Conservation (phyloP, 2,888 invertebrate species). For the Drosophila paracracens region DNA sequence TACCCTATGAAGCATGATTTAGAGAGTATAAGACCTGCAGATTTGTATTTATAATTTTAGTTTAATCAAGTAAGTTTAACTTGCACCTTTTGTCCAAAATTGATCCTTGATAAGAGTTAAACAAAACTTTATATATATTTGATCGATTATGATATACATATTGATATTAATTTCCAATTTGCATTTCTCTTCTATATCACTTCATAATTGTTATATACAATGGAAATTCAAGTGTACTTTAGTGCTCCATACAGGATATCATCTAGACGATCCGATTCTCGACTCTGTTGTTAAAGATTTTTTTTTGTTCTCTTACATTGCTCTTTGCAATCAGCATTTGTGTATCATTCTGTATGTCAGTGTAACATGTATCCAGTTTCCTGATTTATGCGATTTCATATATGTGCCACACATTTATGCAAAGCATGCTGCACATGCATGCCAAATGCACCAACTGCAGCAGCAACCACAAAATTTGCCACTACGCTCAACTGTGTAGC, state of each 20-base stretch:
- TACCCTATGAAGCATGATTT: neutral
- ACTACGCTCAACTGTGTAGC: constrained; percentile 55
- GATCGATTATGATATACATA: neutral
- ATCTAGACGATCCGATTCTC: neutral
- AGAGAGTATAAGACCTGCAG: neutral
- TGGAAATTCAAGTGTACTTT: neutral
- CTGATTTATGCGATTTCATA: constrained; percentile 74
- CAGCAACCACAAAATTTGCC: constrained; percentile 57
- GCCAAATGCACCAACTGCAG: constrained; percentile 16
- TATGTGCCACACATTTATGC: constrained; percentile 52
- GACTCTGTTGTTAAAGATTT: neutral
- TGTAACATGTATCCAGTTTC: constrained; percentile 51
- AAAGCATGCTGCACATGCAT: constrained; percentile 48
- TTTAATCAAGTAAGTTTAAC: neutral
- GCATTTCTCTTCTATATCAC: neutral
- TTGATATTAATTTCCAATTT: neutral
- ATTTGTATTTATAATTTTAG: neutral
- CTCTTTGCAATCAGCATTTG: constrained; percentile 50
- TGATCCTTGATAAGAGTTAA: neutral
- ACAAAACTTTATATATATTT: neutral
- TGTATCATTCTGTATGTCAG: constrained; percentile 48
- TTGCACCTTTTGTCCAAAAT: neutral
- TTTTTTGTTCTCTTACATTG: constrained; percentile 12
- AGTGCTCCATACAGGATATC: neutral
- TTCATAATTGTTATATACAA: neutral